Base-by-base conservation (phyloP, 1,140 invertebrate species). In the Nautilus pompilius region DNA sequence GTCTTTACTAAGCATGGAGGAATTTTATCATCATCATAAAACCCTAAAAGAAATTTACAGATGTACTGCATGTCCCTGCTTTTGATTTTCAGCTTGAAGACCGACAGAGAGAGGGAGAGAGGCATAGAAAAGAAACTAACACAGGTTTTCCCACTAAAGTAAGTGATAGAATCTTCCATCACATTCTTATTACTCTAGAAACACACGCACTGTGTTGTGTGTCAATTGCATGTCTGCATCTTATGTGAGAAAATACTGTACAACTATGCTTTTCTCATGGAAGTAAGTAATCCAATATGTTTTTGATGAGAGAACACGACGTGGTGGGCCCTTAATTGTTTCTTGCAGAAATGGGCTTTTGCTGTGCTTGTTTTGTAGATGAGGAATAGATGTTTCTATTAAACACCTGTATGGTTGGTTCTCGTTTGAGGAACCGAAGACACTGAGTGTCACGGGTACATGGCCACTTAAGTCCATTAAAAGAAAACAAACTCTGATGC, bases 71-170 rank as follows among this genome's bases (percentile, higher is more conserved):
- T 8, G 46, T 34, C 28, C 26, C 36, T 45, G 28, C 17, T 62
- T 36, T 66, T 32, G 33, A 51, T 61, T 67, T 65, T 41, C 48
- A 79, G 77, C 57, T 80, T 57, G 77, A 79, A 71, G 75, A 77
- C 32, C 66, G 72, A 63, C 77, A 79, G 51, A 65, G 78, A 56
- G 74, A 79, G 59, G 75, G 74, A 41, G 78, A 80, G 64, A 62
- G 70, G 60, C 71, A 77, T 48, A 66, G 78, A 56, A 76, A 73
- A 62, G 75, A 77, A 49, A 74, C 71, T 59, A 70, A 72, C 26
- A 66, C 69, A 58, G 26, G 63, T 24, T 80, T 77, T 53, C 74
- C 78, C 24, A 75, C 74, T 32, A 78, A 79, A 69, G 78, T 80
- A 71, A 53, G 48, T 53, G 61, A 32, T 58, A 5, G 2, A 22